Percentiles rank a stretch among this genome's conserved stretches.
Evolutionary conservation across 2,888 invertebrate species (phyloP).

Genomic region (Stegana nigrithorax): DNA sequence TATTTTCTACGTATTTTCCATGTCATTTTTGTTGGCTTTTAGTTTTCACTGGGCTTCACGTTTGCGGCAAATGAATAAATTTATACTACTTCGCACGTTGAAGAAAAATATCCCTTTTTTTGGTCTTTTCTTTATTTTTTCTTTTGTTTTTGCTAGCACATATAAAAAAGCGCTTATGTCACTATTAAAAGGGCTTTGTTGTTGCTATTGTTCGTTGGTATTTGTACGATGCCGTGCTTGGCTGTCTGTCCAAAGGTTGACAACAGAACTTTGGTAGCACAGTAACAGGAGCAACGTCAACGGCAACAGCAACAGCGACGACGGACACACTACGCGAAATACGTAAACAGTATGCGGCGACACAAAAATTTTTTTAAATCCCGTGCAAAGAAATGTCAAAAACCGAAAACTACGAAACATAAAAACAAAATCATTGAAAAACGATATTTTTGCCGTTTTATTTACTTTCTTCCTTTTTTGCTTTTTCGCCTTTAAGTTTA

Average conservation of each 20-base stretch:
- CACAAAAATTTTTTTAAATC: slow-evolving; percentile 4
- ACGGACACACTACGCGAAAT: neutral
- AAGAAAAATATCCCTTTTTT: slow-evolving; percentile 4
- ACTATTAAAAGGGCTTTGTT: slow-evolving; percentile 26
- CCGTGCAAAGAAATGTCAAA: neutral
- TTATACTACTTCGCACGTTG: neutral
- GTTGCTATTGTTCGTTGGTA: neutral
- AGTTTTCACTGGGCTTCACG: slow-evolving; percentile 13
- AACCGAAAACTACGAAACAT: neutral
- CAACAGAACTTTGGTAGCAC: neutral
- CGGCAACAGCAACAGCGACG: neutral
- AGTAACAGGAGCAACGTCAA: neutral
- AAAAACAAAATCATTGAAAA: slow-evolving; percentile 4
- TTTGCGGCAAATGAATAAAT: slow-evolving; percentile 4
- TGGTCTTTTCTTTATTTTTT: neutral
- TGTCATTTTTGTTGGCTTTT: slow-evolving; percentile 52
- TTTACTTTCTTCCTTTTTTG: neutral
- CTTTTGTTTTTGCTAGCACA: neutral
- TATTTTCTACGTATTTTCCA: slow-evolving; percentile 62
- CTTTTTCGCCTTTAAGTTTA: neutral
- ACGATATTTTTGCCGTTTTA: slow-evolving; percentile 18
- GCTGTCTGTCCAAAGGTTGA: neutral
- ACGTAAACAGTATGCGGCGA: neutral
- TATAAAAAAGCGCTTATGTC: slow-evolving; percentile 32
- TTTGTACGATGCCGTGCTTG: neutral